phyloP scores from a whole-genome alignment of 2,797 vertebrate species.

The Gymnodraco acuticeps region DNA sequence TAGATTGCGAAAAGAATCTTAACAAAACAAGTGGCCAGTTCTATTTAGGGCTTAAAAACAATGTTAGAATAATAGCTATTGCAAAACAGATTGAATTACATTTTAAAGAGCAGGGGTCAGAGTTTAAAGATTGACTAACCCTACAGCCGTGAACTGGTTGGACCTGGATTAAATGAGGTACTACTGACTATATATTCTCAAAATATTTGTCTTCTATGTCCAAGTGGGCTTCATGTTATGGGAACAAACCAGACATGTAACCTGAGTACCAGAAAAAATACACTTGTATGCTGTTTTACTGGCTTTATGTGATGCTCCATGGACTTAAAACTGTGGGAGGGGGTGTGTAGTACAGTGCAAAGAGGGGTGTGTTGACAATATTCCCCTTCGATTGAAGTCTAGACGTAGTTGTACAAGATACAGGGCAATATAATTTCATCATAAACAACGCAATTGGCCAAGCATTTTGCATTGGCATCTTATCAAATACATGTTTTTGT shows the following conservation, averaged over 20 bases:
- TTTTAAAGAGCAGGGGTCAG: slow-evolving; percentile 8
- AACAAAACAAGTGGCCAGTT: slow-evolving; percentile 59
- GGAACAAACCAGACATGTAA: slow-evolving; percentile 44
- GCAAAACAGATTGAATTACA: slow-evolving; percentile 22
- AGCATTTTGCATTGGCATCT: slow-evolving; percentile 3
- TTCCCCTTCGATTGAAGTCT: slow-evolving; percentile 24
- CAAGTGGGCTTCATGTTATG: slow-evolving; percentile 35
- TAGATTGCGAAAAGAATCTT: slow-evolving; percentile 41
- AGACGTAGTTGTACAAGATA: slow-evolving; percentile 13
- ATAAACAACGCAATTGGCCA: neutral
- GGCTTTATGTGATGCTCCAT: slow-evolving; percentile 13
- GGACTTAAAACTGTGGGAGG: slow-evolving; percentile 15
- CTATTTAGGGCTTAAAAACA: slow-evolving; percentile 54
- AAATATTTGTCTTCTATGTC: slow-evolving; percentile 47
- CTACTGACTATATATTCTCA: slow-evolving; percentile 18
- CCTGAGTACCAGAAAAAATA: slow-evolving; percentile 34
- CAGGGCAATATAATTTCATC: slow-evolving; percentile 6
- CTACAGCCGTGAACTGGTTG: slow-evolving; percentile 19
- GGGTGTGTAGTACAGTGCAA: slow-evolving; percentile 17
- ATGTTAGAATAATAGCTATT: slow-evolving; percentile 39
- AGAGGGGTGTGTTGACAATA: slow-evolving; percentile 26
- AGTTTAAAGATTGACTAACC: slow-evolving; percentile 3
- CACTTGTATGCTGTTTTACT: slow-evolving; percentile 24
- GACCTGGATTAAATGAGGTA: slow-evolving; percentile 3
- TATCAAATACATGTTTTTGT: slow-evolving; percentile 11